A percentile compares a stretch with the other conserved stretches of the same genome.
Conservation (phyloP, 1,140 invertebrate species). For the Probaryconus sp. region DNA sequence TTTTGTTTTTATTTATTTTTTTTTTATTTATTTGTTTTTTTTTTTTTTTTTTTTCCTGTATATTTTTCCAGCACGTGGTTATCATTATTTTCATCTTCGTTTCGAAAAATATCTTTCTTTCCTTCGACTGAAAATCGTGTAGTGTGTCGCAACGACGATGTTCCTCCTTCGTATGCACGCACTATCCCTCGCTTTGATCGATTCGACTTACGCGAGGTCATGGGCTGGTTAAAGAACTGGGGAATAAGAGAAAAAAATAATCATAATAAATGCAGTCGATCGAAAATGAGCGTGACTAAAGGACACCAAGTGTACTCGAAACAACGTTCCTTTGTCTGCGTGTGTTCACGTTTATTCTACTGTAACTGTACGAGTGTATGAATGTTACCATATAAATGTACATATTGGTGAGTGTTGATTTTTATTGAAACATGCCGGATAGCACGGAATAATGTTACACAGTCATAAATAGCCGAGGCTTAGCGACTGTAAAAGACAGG, state of each 20-base stretch:
- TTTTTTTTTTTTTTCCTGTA: too few relatives aligned
- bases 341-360: too few relatives aligned
- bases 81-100: not conserved
- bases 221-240: slow-evolving; percentile 12
- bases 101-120: not conserved
- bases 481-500: slow-evolving; percentile 23
- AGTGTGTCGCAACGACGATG: slow-evolving; percentile 20
- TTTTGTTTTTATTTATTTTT: too few relatives aligned
- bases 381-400: too few relatives aligned
- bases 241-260: slow-evolving; percentile 10
- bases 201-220: slow-evolving; percentile 31
- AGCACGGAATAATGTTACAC: slow-evolving; percentile 10
- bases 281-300: slow-evolving; percentile 28
- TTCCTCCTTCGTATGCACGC: slow-evolving; percentile 13
- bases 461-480: slow-evolving; percentile 25
- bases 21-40: too few relatives aligned
- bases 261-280: slow-evolving; percentile 13
- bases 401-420: too few relatives aligned
- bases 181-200: slow-evolving; percentile 37
- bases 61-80: not conserved
- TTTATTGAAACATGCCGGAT: slow-evolving; percentile 19
- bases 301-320: not conserved
- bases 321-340: not conserved
- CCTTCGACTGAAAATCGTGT: slow-evolving; percentile 6
- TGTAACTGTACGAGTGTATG: too few relatives aligned